Conservation (phyloP, 1,140 invertebrate species). For the Pachyrhynchus sulphureomaculatus region DNA sequence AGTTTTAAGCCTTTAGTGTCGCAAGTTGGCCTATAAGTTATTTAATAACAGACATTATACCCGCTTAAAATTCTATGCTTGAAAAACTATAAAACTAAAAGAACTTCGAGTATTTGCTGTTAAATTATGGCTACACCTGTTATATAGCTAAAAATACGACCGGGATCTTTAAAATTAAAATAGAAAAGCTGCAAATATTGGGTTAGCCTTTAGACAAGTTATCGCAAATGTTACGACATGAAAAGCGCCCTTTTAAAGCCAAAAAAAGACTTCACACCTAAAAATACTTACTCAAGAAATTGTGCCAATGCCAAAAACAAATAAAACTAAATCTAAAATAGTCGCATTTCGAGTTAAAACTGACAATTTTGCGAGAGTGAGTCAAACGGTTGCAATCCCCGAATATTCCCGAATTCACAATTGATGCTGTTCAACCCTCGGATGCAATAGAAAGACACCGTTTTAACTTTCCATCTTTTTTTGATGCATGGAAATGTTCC, state of each 20-base stretch:
- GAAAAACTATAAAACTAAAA: neutral
- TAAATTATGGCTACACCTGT: conserved; percentile 27
- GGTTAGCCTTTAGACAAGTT: neutral
- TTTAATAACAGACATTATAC: neutral
- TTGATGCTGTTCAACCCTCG: neutral
- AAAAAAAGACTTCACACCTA: conserved; percentile 14
- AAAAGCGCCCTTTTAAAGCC: conserved; percentile 8
- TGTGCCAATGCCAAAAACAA: conserved; percentile 45
- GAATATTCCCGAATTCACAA: conserved; percentile 36
- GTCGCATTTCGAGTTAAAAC: conserved; percentile 38
- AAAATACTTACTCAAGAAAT: conserved; percentile 40
- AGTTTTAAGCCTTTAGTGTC: too few species aligned
- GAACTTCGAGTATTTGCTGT: conserved; percentile 15
- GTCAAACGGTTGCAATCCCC: conserved; percentile 34
- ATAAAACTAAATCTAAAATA: conserved; percentile 44
- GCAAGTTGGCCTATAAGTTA: neutral
- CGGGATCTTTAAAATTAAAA: neutral
- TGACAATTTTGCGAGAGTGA: conserved; percentile 37
- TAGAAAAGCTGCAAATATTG: neutral
- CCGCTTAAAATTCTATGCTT: conserved; percentile 1
- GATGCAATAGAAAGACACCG: neutral
- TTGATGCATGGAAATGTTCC: neutral
- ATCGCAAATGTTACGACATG: too few species aligned
- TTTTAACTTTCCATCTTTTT: conserved; percentile 5
- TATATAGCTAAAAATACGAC: conserved; percentile 17